Percentiles rank a stretch among this genome's conserved stretches.
Evolutionary conservation across 1,140 invertebrate species (phyloP).

Genomic region (Drosophila ficusphila): DNA sequence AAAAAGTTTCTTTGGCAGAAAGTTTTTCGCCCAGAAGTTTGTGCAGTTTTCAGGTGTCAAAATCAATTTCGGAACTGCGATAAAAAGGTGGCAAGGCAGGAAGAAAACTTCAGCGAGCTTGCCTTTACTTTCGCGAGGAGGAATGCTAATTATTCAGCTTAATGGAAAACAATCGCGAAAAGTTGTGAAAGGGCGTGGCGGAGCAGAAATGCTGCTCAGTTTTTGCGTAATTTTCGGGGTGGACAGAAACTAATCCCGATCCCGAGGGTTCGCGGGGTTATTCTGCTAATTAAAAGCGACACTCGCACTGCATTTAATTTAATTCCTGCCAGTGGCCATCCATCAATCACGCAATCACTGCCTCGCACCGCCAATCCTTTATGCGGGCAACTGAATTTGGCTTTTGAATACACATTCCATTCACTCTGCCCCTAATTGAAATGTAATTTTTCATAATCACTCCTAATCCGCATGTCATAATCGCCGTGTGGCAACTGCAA

Average conservation of each 20-base stretch:
- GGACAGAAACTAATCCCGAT: background rate
- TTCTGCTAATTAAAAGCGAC: constrained; percentile 50
- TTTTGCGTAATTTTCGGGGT: constrained; percentile 11
- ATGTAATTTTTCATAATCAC: constrained; percentile 67
- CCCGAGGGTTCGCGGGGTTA: background rate
- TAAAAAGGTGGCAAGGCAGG: constrained; percentile 32
- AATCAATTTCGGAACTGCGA: constrained; percentile 64
- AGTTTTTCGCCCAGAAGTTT: constrained; percentile 47
- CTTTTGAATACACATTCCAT: constrained; percentile 37
- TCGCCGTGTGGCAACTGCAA: background rate
- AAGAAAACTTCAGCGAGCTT: constrained; percentile 19
- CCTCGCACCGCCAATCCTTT: background rate
- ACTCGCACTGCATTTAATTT: constrained; percentile 55
- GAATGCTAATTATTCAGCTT: constrained; percentile 68
- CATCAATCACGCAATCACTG: constrained; percentile 55
- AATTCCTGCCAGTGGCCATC: constrained; percentile 42
- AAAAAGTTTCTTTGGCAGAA: constrained; percentile 26
- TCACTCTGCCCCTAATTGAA: constrained; percentile 44
- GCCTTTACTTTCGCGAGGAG: constrained; percentile 19
- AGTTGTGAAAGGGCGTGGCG: constrained; percentile 16
- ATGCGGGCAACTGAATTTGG: constrained; percentile 29
- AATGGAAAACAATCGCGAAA: constrained; percentile 65
- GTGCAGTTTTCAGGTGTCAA: constrained; percentile 69
- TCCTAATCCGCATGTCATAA: constrained; percentile 44
- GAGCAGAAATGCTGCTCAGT: constrained; percentile 25